Evolutionary conservation across 2,113 vertebrate genomes (phyloP), one percentile per base, ranked within the genome.

Genomic region (Engraulis encrasicolus): DNA sequence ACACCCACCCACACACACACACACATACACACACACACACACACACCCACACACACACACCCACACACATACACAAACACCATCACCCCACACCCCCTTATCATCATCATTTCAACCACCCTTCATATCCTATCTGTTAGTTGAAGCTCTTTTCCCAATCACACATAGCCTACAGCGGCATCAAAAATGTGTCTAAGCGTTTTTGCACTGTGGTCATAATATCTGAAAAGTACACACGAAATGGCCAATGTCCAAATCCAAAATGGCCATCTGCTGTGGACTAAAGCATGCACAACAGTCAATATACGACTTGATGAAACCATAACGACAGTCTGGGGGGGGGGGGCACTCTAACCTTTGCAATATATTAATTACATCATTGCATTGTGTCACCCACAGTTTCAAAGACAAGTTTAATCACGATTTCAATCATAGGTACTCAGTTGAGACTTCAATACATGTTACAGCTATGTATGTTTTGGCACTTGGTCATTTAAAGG

Each of bases 241-340:
- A 74, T 31, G 66, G 66, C 66, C 27, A 5, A 74, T 74, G 66
- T 34, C 66, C 66, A 74, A 0, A 74, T 34, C 66, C 66, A 34
- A 74, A 71, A 74, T 74, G 27, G 17, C 66, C 66, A 74, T 74
- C 27, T 74, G 66, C 66, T 74, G 61, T 71, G 15, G 27, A 34
- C 6, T 9, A 61, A 9, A 61, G 27, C 23, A 61, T 27, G 23
- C n/a, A 66, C 6, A 74, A 31, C 27, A 36, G 12, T 5, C 27
- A 2, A 74, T 14, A 74, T 74, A 74, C 27, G 23, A 74, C 3
- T 17, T 23, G 5, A 74, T 74, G 66, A 74, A 74, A 34, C 66
- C 66, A 34, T 18, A 74, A 74, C 6, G 14, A 66, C 23, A 14
- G 58, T 31, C 23, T 66, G n/a, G n/a, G n/a, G n/a, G n/a, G n/a